Evolutionary conservation across 2,113 vertebrate species (phyloP).

Genomic region (Scomber japonicus): DNA sequence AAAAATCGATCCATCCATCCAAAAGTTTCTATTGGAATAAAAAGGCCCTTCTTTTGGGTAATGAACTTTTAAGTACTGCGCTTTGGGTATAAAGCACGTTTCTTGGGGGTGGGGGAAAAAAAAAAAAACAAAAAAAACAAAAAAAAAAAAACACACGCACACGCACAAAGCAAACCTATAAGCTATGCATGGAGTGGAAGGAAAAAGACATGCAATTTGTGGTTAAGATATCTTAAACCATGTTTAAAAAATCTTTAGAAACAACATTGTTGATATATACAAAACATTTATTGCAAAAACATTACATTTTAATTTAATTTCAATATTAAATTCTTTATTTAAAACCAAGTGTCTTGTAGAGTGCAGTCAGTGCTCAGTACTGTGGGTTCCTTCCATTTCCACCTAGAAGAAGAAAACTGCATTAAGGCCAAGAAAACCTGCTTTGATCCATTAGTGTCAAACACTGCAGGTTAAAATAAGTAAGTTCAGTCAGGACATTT

Average conservation of each 20-base stretch:
- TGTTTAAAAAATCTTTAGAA: no score
- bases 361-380: conserved; percentile 13
- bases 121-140: no score
- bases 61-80: no score
- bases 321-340: conserved; percentile 11
- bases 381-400: conserved; percentile 39
- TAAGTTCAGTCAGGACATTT: background rate
- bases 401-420: conserved; percentile 26
- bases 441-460: background rate
- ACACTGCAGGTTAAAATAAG: background rate
- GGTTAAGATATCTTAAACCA: background rate
- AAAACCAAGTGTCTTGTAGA: conserved; percentile 15
- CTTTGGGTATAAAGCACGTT: background rate
- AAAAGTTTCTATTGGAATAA: no score
- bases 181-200: background rate
- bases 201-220: no score
- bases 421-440: background rate
- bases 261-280: background rate
- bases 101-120: no score
- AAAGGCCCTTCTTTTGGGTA: no score
- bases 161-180: background rate
- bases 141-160: no score
- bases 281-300: conserved; percentile 35
- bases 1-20: no score
- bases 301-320: conserved; percentile 14